These are phyloP conservation scores for Speoplatyrhinus poulsoni DNA, from an alignment of 2,113 vertebrate genomes.

Conservation along the genomic window DNA sequence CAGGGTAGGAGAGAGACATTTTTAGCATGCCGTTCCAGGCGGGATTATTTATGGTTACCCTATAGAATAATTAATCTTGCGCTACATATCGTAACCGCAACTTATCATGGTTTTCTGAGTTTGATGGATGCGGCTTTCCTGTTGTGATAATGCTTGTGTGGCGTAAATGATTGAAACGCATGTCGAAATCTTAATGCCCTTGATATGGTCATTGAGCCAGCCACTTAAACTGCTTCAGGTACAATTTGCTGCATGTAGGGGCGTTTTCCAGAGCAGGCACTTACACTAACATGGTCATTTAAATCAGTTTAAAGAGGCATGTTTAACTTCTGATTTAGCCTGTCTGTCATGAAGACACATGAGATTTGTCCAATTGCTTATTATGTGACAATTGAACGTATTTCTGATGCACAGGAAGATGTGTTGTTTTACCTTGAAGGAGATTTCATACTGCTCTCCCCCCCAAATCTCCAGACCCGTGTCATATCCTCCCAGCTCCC, in stretches of 20 bases:
- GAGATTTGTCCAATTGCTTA: neutral
- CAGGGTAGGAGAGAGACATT: neutral
- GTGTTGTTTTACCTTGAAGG: constrained; percentile 67
- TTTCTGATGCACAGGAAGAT: neutral
- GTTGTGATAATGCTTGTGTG: constrained; percentile 18
- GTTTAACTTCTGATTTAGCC: too few relatives aligned
- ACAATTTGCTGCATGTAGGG: too few relatives aligned
- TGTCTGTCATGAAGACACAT: too few relatives aligned
- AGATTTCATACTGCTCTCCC: constrained; percentile 81
- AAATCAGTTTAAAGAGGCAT: too few relatives aligned
- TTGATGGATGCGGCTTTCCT: constrained; percentile 44
- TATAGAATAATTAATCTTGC: constrained; percentile 52
- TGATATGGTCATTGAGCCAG: neutral
- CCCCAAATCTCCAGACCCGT: constrained; percentile 81
- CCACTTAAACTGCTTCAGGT: neutral
- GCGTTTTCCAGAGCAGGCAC: too few relatives aligned
- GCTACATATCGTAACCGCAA: constrained; percentile 47
- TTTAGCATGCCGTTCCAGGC: constrained; percentile 26
- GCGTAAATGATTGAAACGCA: constrained; percentile 40
- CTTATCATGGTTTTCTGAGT: constrained; percentile 43
- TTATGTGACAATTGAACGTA: neutral
- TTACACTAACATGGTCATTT: too few relatives aligned
- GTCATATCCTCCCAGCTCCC: constrained; percentile 81
- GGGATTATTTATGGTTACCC: constrained; percentile 22
- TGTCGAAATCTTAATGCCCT: constrained; percentile 14